Conservation (phyloP, 1,140 invertebrate species). For the Ceratitis capitata region DNA sequence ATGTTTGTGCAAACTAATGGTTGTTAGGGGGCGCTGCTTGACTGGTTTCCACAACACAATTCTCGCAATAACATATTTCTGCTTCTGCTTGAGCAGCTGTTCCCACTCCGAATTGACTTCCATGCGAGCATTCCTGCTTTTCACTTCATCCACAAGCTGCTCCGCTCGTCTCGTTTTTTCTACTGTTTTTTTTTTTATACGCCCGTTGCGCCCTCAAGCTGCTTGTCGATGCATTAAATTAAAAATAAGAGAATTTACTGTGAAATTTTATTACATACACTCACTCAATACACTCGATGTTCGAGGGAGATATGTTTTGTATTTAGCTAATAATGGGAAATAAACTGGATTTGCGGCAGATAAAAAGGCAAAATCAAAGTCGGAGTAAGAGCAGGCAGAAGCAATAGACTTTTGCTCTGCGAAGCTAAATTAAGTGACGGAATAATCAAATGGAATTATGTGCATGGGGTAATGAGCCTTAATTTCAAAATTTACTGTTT, state of each 20-base stretch:
- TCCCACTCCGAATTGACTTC: not conserved
- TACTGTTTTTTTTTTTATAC: not conserved
- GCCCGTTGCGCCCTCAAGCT: not conserved
- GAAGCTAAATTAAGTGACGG: not conserved
- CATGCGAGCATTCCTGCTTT: not conserved
- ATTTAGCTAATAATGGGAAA: slow-evolving; percentile 27
- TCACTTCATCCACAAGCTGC: no score
- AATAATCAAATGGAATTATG: not conserved
- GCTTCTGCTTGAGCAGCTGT: not conserved
- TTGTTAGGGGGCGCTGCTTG: not conserved
- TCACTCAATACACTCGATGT: not conserved
- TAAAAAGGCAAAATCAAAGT: not conserved
- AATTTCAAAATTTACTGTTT: no score
- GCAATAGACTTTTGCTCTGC: not conserved
- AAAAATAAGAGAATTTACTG: slow-evolving; percentile 24
- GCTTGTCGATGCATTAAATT: slow-evolving; percentile 17
- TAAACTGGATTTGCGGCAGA: slow-evolving; percentile 11
- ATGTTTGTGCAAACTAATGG: no score
- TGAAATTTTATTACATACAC: slow-evolving; percentile 24
- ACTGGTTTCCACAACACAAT: not conserved
- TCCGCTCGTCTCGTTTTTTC: not conserved
- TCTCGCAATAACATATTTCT: not conserved
- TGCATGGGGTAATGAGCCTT: not conserved
- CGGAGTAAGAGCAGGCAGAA: not conserved
- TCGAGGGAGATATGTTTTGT: slow-evolving; percentile 29